Evolutionary conservation across 1,140 invertebrate genomes (phyloP).

Genomic region (Papilio dardanus): DNA sequence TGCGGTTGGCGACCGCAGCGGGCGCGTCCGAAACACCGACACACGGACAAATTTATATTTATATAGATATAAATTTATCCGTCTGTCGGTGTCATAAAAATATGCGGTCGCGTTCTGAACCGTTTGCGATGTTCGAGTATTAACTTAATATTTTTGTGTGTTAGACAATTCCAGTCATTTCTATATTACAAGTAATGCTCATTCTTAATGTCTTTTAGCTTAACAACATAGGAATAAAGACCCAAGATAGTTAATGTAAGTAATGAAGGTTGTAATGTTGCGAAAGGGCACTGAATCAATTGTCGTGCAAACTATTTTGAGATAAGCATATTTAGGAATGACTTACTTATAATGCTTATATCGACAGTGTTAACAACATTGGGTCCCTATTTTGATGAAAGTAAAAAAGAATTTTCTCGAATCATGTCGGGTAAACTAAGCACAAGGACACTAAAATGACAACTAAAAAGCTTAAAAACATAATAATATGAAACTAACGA

Average conservation of each 20-base stretch:
- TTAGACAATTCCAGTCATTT: background rate
- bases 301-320: background rate
- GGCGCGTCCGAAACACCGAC: slow-evolving; percentile 35
- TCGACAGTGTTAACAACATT: too few species aligned
- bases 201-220: too few species aligned
- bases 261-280: background rate
- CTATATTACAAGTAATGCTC: background rate
- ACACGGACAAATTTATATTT: slow-evolving; percentile 43
- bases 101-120: slow-evolving; percentile 21
- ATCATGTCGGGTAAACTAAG: background rate
- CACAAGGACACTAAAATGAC: background rate
- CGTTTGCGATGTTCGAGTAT: background rate
- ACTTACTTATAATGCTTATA: too few species aligned
- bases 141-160: slow-evolving; percentile 19
- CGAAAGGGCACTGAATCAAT: background rate
- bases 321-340: too few species aligned
- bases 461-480: slow-evolving; percentile 39
- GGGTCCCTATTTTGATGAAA: background rate
- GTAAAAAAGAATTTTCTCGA: background rate
- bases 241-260: background rate
- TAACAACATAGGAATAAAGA: too few species aligned
- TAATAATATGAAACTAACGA: slow-evolving; percentile 47
- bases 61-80: slow-evolving; percentile 45
- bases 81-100: slow-evolving; percentile 39
- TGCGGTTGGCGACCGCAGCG: slow-evolving; percentile 21